Percentiles rank a stretch among this genome's conserved stretches.
phyloP scores from a whole-genome alignment of 64 coral and sea anemone genomes.

The Exaiptasia diaphana region DNA sequence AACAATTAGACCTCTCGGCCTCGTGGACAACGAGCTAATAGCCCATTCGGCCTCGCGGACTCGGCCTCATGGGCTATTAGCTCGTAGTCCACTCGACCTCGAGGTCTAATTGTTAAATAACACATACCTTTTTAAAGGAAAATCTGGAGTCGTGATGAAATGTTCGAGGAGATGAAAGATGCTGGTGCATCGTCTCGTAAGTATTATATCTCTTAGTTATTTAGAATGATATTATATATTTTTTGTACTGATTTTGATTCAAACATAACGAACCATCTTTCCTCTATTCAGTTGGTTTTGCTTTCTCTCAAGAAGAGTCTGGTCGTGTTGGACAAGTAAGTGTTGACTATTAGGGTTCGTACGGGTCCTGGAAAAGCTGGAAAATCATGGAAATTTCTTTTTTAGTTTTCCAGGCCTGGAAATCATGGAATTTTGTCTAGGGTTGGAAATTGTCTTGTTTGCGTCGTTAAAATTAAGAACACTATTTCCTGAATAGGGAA shows the following conservation, averaged over 20 bases:
- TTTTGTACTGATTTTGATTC: not conserved
- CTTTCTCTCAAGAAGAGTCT: slow-evolving; percentile 98
- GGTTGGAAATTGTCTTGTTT: not conserved
- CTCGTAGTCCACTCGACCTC: too few species aligned
- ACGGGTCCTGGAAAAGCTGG: not conserved
- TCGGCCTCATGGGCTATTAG: too few species aligned
- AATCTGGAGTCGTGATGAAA: slow-evolving; percentile 48
- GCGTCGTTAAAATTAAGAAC: too few species aligned
- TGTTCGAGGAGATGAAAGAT: slow-evolving; percentile 56
- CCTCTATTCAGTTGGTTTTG: slow-evolving; percentile 77
- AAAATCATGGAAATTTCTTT: not conserved
- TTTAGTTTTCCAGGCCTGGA: not conserved
- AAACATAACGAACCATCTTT: not conserved
- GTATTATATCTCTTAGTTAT: not conserved
- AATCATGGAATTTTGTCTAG: not conserved
- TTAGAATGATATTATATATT: not conserved
- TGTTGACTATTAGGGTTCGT: not conserved
- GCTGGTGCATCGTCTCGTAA: slow-evolving; percentile 42
- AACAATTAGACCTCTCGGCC: too few species aligned
- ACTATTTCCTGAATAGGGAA: not conserved
- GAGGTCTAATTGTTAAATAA: too few species aligned
- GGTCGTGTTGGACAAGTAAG: slow-evolving; percentile 80
- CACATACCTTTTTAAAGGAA: slow-evolving; percentile 44
- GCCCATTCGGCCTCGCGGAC: too few species aligned
- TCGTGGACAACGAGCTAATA: too few species aligned